phyloP scores from a whole-genome alignment of 2,797 vertebrate genomes.

The Squalus acanthias region DNA sequence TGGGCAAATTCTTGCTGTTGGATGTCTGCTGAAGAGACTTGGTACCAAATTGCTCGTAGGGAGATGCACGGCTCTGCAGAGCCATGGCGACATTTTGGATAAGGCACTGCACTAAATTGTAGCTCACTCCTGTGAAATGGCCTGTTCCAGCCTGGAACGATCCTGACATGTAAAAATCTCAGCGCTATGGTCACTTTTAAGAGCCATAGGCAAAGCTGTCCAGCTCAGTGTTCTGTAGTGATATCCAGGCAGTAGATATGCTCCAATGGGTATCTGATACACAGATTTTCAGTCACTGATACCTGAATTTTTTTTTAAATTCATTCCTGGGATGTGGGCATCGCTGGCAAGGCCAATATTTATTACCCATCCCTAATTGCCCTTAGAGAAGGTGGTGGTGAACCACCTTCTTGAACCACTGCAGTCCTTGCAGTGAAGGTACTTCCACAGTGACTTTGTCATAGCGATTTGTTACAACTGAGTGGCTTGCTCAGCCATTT shows the following conservation, averaged over 20 bases:
- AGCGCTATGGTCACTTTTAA: background rate
- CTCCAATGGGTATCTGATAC: background rate
- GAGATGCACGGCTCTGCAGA: background rate
- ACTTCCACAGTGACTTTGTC: no score
- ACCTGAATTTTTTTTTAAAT: no score
- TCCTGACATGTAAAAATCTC: background rate
- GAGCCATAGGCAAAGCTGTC: background rate
- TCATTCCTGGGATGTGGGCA: no score
- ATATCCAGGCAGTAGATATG: background rate
- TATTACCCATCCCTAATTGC: no score
- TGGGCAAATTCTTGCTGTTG: background rate
- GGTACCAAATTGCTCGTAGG: background rate
- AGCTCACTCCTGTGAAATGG: background rate
- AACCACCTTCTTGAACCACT: no score
- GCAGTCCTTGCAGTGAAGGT: no score
- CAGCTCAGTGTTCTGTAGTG: background rate
- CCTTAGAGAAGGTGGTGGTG: no score
- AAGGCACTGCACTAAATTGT: background rate
- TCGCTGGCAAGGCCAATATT: no score
- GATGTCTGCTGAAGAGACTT: background rate
- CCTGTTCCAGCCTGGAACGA: background rate
- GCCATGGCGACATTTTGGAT: background rate
- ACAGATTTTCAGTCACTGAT: background rate
- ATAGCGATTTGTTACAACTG: no score
- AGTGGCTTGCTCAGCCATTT: no score